Conservation (phyloP, 1,140 invertebrate species). For the Archegozetes longisetosus region DNA sequence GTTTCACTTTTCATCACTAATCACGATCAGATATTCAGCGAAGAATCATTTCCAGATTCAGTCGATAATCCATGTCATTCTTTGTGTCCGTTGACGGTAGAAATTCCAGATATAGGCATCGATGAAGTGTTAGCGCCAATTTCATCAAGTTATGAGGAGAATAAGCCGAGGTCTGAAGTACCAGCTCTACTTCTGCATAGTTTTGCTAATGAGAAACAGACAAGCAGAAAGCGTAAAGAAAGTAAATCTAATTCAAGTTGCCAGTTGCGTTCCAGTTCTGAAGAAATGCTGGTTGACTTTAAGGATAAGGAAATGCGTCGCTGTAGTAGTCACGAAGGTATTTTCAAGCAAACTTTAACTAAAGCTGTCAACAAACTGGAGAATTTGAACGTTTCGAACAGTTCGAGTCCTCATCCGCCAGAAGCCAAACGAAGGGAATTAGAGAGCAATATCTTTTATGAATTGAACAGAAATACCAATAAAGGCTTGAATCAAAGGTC, state of each 20-base stretch:
- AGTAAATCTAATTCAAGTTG: constrained; percentile 7
- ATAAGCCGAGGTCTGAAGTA: not conserved
- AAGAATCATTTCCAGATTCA: not conserved
- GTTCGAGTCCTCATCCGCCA: constrained; percentile 16
- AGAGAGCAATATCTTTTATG: constrained; percentile 4
- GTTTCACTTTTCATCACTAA: constrained; percentile 30
- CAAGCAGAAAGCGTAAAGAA: constrained; percentile 15
- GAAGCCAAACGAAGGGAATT: constrained; percentile 18
- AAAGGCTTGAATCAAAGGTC: not conserved
- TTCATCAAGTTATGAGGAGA: not conserved
- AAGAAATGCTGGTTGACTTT: constrained; percentile 13
- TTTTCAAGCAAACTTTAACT: not conserved
- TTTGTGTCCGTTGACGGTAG: not conserved
- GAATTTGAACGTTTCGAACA: not conserved
- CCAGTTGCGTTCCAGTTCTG: constrained; percentile 17
- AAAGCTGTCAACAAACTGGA: not conserved
- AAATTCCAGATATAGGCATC: not conserved
- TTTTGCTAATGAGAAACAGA: not conserved
- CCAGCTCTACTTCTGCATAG: not conserved
- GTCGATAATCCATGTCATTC: not conserved
- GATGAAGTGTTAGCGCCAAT: too few relatives aligned
- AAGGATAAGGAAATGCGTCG: constrained; percentile 12
- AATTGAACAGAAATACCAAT: not conserved
- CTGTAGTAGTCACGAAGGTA: constrained; percentile 16
- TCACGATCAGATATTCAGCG: constrained; percentile 28